A percentile compares a stretch with the other conserved stretches of the same genome.
phyloP scores from a whole-genome alignment of 2,888 invertebrate species.

The Drosophila kambysellisi region DNA sequence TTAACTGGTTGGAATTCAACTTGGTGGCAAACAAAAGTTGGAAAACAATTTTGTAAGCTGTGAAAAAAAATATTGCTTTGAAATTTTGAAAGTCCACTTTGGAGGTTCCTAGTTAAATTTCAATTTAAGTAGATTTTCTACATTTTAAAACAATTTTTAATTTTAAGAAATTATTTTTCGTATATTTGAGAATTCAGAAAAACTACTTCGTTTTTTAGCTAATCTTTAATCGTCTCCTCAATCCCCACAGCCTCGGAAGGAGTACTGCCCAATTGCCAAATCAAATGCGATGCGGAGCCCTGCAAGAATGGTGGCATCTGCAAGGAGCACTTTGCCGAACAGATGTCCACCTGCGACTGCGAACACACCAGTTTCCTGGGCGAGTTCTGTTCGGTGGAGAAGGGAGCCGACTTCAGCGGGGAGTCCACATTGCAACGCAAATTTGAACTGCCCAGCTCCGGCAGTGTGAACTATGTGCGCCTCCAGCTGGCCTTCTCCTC shows the following conservation, averaged over 20 bases:
- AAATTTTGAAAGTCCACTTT: neutral
- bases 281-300: slow-evolving; percentile 95
- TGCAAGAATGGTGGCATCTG: slow-evolving; percentile 95
- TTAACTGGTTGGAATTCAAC: neutral
- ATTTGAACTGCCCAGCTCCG: slow-evolving; percentile 88
- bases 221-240: neutral
- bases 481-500: slow-evolving; percentile 95
- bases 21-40: neutral
- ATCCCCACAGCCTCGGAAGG: slow-evolving; percentile 87
- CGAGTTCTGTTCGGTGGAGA: slow-evolving; percentile 94
- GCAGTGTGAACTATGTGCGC: slow-evolving; percentile 91
- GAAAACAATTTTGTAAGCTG: neutral
- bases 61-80: neutral
- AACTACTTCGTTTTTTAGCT: neutral
- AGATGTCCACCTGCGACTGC: slow-evolving; percentile 94
- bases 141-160: too few species aligned
- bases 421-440: slow-evolving; percentile 93
- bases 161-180: too few species aligned
- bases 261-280: slow-evolving; percentile 92
- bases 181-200: too few species aligned
- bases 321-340: slow-evolving; percentile 94
- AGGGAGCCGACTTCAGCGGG: slow-evolving; percentile 95
- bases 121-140: too few species aligned
- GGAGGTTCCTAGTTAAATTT: too few species aligned
- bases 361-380: slow-evolving; percentile 96